Evolutionary conservation across 2,888 invertebrate species (phyloP).

Genomic region (Mythimna lalbum): DNA sequence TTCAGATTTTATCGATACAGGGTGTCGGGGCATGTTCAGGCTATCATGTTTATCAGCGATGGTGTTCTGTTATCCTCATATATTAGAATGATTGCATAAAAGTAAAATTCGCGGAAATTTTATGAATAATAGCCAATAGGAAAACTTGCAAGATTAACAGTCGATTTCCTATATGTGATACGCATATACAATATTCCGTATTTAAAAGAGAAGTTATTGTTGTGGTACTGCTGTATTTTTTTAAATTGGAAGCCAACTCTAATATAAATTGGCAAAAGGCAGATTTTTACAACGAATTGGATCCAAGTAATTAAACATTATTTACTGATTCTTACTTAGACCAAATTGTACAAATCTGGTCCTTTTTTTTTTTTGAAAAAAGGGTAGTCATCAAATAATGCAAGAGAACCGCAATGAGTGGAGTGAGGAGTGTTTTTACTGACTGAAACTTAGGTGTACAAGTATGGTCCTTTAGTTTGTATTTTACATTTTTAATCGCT

Average conservation of each 20-base stretch:
- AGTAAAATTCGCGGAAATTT: background rate
- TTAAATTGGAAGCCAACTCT: too few relatives aligned
- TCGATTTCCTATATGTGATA: background rate
- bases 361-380: background rate
- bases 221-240: too few relatives aligned
- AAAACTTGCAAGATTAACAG: background rate
- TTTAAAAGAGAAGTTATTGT: too few relatives aligned
- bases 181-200: background rate
- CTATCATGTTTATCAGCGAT: conserved; percentile 38
- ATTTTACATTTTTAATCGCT: background rate
- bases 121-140: conserved; percentile 16
- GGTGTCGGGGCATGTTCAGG: conserved; percentile 27
- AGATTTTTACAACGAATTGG: too few relatives aligned
- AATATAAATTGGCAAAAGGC: too few relatives aligned
- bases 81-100: conserved; percentile 5
- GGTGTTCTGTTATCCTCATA: conserved; percentile 21
- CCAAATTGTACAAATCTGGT: background rate
- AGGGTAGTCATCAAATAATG: too few relatives aligned
- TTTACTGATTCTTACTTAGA: background rate
- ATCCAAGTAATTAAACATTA: background rate
- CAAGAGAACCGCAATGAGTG: too few relatives aligned
- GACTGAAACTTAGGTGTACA: too few relatives aligned
- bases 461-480: too few relatives aligned
- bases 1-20: conserved; percentile 51
- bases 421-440: too few relatives aligned